Conservation (phyloP, 2,113 vertebrate species). For the Actinemys pallida region DNA sequence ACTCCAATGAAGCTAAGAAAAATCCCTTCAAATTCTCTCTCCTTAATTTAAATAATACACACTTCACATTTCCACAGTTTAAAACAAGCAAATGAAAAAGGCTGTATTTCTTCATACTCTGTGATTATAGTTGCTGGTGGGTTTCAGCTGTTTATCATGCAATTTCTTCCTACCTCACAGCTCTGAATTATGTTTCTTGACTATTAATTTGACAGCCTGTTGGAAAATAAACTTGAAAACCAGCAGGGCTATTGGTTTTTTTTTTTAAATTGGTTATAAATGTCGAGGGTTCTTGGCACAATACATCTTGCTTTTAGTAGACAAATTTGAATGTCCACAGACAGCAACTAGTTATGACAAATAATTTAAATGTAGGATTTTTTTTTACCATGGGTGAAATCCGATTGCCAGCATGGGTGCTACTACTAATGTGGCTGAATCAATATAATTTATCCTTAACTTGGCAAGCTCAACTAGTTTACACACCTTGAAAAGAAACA, state of each 20-base stretch:
- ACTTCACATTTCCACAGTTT: not conserved
- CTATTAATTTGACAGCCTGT: conserved; percentile 24
- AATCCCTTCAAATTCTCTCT: not conserved
- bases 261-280: conserved; percentile 47
- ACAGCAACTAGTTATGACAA: conserved; percentile 46
- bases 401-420: conserved; percentile 25
- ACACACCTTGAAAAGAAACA: conserved; percentile 31
- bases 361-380: conserved; percentile 62
- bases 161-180: not conserved
- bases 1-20: not conserved
- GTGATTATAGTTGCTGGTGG: not conserved
- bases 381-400: conserved; percentile 52
- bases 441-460: conserved; percentile 61
- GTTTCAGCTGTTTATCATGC: not conserved
- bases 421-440: conserved; percentile 59
- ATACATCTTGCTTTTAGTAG: conserved; percentile 50
- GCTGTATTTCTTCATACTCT: not conserved
- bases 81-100: not conserved
- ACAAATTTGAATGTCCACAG: conserved; percentile 58
- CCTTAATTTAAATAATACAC: conserved; percentile 39
- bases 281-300: conserved; percentile 29
- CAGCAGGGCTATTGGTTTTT: conserved; percentile 4
- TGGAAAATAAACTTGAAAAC: conserved; percentile 58
- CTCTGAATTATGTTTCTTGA: not conserved
- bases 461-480: conserved; percentile 44